Evolutionary conservation across 2,797 vertebrate species (phyloP), one percentile per base, ranked within the genome.

Genomic region (Pseudopleuronectes americanus): DNA sequence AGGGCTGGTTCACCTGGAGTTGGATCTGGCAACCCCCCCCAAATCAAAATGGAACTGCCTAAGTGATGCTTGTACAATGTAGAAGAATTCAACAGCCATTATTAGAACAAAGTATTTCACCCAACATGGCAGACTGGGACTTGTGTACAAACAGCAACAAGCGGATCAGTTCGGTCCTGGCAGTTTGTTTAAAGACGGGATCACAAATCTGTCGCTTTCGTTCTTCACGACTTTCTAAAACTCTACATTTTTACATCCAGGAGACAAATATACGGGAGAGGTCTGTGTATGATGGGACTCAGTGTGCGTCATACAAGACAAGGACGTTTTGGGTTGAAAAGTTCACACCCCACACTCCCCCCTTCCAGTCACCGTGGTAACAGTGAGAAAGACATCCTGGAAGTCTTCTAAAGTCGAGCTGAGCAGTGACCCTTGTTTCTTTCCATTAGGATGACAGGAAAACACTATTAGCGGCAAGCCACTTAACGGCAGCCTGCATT

Each of bases 381-480:
- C 77, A 4, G 6, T 53, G 59, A 68, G 33, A 12, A 54, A 77
- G 76, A 73, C 73, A 60, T 74, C 54, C 71, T 63, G 53, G 78
- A 61, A 58, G 86, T 48, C 12, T 68, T 83, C 65, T 64, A 48
- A 62, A 78, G 74, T 66, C 3, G 72, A 49, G 47, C 71, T 38
- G 74, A 80, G 79, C 69, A 38, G 56, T 84, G 84, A 91, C 86
- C 74, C 84, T 74, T 80, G 81, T 90, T 89, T 90, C 80, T 87
- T 74, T 88, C 81, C 88, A 92, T 93, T 87, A 91, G 81, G 77
- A 80, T 72, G 84, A 84, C 87, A 92, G 88, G 85, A 92, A 92
- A 92, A 90, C 81, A 80, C 91, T 91, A 92, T 93, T 94, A 92
- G 86, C 80, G 84, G 75, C 84, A 65, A 81, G 81, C 84, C 90